Conservation (phyloP, 2,113 vertebrate species). For the Gnathonemus echidnorhynchus region DNA sequence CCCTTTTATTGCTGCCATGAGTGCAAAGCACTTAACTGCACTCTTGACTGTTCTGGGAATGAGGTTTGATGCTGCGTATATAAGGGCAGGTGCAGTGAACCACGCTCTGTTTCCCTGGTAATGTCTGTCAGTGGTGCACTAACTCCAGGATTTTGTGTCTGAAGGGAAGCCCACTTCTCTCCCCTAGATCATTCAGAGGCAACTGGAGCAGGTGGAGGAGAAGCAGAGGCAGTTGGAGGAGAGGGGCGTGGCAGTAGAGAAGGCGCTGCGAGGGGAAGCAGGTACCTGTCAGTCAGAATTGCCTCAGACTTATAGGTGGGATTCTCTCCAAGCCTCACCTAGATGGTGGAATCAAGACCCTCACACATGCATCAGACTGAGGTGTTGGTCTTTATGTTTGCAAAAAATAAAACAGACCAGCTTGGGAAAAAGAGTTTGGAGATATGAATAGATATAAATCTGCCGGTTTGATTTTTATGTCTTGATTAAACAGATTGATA, state of each 20-base stretch:
- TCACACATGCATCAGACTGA: background rate
- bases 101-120: background rate
- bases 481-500: background rate
- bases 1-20: background rate
- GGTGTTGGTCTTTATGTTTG: background rate
- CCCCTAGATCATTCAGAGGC: conserved; percentile 82
- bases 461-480: background rate
- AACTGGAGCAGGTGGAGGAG: conserved; percentile 92
- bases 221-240: conserved; percentile 88
- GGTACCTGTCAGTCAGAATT: conserved; percentile 54
- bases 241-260: conserved; percentile 86
- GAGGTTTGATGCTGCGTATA: background rate
- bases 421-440: conserved; percentile 16
- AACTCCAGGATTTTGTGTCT: background rate
- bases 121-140: background rate
- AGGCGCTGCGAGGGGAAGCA: conserved; percentile 88
- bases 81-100: background rate
- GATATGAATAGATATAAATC: background rate
- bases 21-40: background rate
- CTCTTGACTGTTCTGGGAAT: background rate
- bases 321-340: background rate
- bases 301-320: background rate
- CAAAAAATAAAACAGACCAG: background rate
- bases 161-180: conserved; percentile 10
- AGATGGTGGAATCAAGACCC: background rate